A percentile compares a stretch with the other conserved stretches of the same genome.
phyloP scores from a whole-genome alignment of 2,113 vertebrate species.

The Eublepharis macularius region DNA sequence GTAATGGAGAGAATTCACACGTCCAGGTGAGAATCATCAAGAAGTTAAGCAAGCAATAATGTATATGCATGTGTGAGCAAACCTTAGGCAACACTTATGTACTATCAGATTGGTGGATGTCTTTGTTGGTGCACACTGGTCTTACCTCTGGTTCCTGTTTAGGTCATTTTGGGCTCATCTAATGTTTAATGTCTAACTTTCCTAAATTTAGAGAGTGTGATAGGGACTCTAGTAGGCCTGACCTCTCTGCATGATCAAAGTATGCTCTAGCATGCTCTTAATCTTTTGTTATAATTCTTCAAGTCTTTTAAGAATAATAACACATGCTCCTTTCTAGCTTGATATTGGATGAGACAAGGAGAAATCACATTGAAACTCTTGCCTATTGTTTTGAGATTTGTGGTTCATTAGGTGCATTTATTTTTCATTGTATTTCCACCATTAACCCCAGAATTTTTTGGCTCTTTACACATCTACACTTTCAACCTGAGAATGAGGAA shows the following conservation, averaged over 20 bases:
- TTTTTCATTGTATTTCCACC: not conserved
- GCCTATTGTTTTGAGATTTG: not conserved
- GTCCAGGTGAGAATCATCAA: not conserved
- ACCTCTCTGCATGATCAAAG: not conserved
- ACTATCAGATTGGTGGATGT: not conserved
- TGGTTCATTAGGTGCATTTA: not conserved
- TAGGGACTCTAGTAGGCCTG: not conserved
- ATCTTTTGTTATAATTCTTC: not conserved
- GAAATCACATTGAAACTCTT: not conserved
- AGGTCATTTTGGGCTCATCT: not conserved
- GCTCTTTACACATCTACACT: conserved; percentile 1
- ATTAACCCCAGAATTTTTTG: accelerated
- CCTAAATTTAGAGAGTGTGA: not conserved
- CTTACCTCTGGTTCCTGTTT: not conserved
- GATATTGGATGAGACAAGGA: not conserved
- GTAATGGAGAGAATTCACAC: not conserved
- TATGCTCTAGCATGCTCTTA: not conserved
- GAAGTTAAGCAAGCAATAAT: not conserved
- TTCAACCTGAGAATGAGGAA: not conserved
- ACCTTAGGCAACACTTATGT: not conserved
- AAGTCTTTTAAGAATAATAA: not conserved
- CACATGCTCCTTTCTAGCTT: not conserved
- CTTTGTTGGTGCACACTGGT: not conserved
- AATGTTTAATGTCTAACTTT: not conserved
- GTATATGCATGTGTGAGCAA: not conserved